These are phyloP conservation scores for Saturnia pavonia DNA, from an alignment of 2,888 invertebrate genomes.

Conservation along the genomic window DNA sequence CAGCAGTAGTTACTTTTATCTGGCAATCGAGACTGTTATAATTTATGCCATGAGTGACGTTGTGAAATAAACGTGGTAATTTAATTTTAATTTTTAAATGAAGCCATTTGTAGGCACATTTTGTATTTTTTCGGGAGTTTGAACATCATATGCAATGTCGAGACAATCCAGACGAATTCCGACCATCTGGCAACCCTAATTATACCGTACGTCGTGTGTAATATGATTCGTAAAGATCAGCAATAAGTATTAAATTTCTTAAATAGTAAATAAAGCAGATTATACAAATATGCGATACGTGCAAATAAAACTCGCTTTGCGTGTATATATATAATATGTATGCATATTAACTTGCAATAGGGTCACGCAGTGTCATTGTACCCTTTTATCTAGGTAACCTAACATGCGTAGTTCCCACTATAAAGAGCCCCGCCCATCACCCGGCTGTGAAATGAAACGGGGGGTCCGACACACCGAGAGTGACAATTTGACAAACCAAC, in stretches of 20 bases:
- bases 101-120: no score
- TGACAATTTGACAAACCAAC: no score
- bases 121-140: no score
- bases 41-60: no score
- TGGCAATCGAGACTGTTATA: no score
- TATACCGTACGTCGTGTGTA: neutral
- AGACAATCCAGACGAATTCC: no score
- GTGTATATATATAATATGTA: neutral
- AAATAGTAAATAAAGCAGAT: neutral
- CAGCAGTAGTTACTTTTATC: no score
- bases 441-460: neutral
- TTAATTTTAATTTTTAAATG: no score
- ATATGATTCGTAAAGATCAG: neutral
- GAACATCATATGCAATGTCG: no score
- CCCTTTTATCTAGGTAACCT: slow-evolving; percentile 19
- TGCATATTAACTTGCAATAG: neutral
- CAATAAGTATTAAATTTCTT: neutral
- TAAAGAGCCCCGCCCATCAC: slow-evolving; percentile 1
- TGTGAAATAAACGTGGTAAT: no score
- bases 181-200: no score
- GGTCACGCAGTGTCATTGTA: slow-evolving; percentile 18
- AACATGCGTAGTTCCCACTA: slow-evolving; percentile 8
- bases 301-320: neutral
- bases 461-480: slow-evolving; percentile 2
- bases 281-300: neutral